A percentile compares a stretch with the other conserved stretches of the same genome.
Evolutionary conservation across 2,113 vertebrate genomes (phyloP).

Genomic region (Chionomys nivalis): DNA sequence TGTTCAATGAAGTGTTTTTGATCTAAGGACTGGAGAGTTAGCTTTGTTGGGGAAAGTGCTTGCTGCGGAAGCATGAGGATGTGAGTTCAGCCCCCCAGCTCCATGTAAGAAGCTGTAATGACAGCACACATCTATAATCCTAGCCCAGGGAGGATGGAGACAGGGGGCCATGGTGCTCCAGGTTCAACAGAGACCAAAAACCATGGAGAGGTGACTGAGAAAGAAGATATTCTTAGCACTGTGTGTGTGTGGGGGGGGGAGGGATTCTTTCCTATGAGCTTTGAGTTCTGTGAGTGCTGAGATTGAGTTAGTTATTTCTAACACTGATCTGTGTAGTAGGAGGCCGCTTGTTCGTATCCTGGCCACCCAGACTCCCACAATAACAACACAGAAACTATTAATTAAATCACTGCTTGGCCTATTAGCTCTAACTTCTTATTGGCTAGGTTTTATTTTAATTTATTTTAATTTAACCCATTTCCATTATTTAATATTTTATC

Average conservation of each 20-base stretch:
- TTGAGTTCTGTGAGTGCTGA: background rate
- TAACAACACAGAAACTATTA: too few relatives aligned
- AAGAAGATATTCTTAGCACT: background rate
- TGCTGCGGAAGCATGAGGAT: background rate
- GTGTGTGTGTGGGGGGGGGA: fast-evolving
- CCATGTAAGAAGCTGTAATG: background rate
- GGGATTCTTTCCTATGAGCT: background rate
- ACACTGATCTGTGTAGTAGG: background rate
- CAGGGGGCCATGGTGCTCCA: background rate
- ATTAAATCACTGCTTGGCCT: too few relatives aligned
- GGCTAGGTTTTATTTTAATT: too few relatives aligned
- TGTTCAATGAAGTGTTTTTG: background rate
- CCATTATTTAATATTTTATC: too few relatives aligned
- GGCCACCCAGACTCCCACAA: too few relatives aligned
- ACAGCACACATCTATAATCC: background rate
- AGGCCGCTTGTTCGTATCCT: too few relatives aligned
- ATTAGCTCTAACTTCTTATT: too few relatives aligned
- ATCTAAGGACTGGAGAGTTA: background rate
- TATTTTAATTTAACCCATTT: too few relatives aligned
- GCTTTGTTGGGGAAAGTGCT: background rate
- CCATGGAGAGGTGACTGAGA: background rate
- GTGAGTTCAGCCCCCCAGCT: background rate
- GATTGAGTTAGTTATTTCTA: background rate
- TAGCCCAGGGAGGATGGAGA: background rate
- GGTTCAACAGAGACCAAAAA: background rate